Conservation (phyloP, 2,797 vertebrate genomes). For the Platyrinchus mystaceus region DNA sequence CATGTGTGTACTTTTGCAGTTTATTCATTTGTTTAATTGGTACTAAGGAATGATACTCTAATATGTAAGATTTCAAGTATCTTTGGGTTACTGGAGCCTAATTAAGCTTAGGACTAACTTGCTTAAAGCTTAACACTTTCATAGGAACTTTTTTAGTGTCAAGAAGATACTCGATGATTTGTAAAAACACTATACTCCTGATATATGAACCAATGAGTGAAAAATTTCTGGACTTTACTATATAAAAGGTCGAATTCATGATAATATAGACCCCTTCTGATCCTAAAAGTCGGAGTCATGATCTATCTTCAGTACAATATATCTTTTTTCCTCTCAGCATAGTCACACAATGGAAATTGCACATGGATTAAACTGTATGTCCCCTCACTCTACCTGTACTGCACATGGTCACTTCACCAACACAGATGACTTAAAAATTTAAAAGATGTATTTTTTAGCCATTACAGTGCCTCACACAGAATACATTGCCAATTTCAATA, state of each 20-base stretch:
- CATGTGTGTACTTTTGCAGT: accelerated
- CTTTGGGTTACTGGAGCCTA: neutral
- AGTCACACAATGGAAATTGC: neutral
- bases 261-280: neutral
- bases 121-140: neutral
- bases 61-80: neutral
- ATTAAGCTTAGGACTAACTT: neutral
- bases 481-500: neutral
- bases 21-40: neutral
- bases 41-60: neutral
- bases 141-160: neutral
- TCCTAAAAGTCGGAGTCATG: neutral
- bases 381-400: neutral
- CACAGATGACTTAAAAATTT: neutral
- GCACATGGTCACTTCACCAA: neutral
- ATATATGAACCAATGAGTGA: neutral
- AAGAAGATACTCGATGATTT: neutral
- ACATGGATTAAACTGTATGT: neutral
- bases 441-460: neutral
- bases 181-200: neutral
- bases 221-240: neutral
- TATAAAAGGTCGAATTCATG: neutral
- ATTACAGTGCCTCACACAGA: neutral
- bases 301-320: neutral
- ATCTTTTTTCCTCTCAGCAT: neutral